Percentiles rank a stretch among this genome's conserved stretches.
Conservation (phyloP, 2,113 vertebrate species). For the Laterallus jamaicensis region DNA sequence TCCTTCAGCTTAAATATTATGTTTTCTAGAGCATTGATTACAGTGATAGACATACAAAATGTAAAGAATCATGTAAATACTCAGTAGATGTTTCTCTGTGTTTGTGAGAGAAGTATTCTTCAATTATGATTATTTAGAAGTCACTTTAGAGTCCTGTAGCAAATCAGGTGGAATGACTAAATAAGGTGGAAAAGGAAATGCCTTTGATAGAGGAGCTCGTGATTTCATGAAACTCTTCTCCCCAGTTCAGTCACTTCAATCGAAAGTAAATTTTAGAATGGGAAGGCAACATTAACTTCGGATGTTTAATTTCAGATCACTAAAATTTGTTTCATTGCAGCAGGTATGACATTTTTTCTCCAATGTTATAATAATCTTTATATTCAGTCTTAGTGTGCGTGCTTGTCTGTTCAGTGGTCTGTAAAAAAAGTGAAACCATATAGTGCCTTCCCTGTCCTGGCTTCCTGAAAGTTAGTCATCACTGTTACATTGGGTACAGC, state of each 20-base stretch:
- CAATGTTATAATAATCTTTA: not conserved
- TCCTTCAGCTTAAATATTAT: not conserved
- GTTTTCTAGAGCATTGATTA: not conserved
- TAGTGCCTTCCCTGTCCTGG: not conserved
- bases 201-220: not conserved
- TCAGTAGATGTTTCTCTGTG: not conserved
- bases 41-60: not conserved
- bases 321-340: not conserved
- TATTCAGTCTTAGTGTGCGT: not conserved
- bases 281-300: not conserved
- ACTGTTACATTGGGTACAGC: not conserved
- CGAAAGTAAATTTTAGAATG: not conserved
- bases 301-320: not conserved
- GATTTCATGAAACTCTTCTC: not conserved
- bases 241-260: not conserved
- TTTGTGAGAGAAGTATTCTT: not conserved
- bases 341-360: fast-evolving
- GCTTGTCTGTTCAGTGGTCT: not conserved
- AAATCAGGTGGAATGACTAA: not conserved
- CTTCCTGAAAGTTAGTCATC: not conserved
- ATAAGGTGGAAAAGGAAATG: not conserved
- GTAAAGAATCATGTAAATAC: not conserved
- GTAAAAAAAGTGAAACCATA: not conserved
- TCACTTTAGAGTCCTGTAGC: not conserved
- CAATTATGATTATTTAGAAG: not conserved